phyloP scores from a whole-genome alignment of 2,113 vertebrate species.

The Amphilophus citrinellus region DNA sequence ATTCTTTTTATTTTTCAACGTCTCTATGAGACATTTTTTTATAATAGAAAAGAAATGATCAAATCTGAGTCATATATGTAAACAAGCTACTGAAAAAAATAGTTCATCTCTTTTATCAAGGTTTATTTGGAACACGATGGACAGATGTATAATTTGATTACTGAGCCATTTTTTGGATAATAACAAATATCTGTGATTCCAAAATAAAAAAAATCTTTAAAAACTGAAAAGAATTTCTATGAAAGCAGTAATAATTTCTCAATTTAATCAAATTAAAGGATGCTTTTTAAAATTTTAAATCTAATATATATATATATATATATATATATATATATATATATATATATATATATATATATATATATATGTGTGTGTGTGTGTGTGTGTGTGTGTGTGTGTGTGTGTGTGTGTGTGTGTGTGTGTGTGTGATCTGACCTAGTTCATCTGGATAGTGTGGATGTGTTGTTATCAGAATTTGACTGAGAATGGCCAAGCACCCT shows the following conservation, averaged over 20 bases:
- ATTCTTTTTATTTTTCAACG: neutral
- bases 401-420: too few species aligned
- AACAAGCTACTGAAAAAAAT: neutral
- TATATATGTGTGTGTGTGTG: neutral
- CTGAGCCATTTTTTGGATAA: neutral
- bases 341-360: too few species aligned
- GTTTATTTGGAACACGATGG: neutral
- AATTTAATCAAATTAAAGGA: neutral
- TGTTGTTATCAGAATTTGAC: neutral
- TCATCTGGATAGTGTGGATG: neutral
- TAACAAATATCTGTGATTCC: neutral
- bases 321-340: too few species aligned
- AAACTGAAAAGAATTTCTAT: neutral
- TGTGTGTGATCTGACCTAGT: neutral
- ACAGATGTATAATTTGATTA: neutral
- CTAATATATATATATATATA: neutral
- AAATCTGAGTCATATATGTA: neutral
- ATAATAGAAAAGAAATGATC: neutral
- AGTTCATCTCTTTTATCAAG: neutral
- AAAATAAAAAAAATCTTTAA: neutral
- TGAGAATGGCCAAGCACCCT: neutral
- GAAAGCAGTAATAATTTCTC: neutral
- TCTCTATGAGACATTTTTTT: neutral
- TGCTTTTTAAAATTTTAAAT: neutral
- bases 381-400: too few species aligned